phyloP scores from a whole-genome alignment of 2,797 vertebrate genomes.

The Nannoperca australis region DNA sequence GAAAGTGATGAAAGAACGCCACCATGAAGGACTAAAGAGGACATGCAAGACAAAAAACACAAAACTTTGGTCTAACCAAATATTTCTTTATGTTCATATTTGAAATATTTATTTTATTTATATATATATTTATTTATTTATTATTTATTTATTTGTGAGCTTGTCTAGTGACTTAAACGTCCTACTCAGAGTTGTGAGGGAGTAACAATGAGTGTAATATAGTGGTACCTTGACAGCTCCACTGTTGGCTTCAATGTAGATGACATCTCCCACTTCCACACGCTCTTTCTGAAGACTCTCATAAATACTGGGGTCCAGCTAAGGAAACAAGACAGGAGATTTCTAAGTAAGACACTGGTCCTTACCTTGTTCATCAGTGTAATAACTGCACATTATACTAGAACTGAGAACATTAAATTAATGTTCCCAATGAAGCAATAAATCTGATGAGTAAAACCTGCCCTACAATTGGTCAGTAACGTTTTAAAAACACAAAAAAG shows the following conservation, averaged over 20 bases:
- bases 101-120: neutral
- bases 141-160: neutral
- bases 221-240: slow-evolving; percentile 95
- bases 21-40: slow-evolving; percentile 49
- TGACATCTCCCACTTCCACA: slow-evolving; percentile 97
- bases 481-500: neutral
- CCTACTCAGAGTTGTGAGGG: neutral
- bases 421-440: neutral
- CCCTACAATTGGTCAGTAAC: neutral
- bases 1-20: slow-evolving; percentile 62
- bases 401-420: neutral
- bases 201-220: neutral
- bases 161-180: neutral
- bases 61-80: neutral
- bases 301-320: slow-evolving; percentile 99
- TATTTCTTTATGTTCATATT: neutral
- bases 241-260: slow-evolving; percentile 99
- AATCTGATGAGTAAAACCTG: neutral
- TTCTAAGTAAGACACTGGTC: neutral
- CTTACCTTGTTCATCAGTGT: neutral
- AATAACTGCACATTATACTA: neutral
- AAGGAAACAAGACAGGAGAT: slow-evolving; percentile 25
- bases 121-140: too few species aligned
- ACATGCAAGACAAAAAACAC: slow-evolving; percentile 20
- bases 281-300: slow-evolving; percentile 98